phyloP scores from a whole-genome alignment of 2,113 vertebrate species.

The Python bivittatus region DNA sequence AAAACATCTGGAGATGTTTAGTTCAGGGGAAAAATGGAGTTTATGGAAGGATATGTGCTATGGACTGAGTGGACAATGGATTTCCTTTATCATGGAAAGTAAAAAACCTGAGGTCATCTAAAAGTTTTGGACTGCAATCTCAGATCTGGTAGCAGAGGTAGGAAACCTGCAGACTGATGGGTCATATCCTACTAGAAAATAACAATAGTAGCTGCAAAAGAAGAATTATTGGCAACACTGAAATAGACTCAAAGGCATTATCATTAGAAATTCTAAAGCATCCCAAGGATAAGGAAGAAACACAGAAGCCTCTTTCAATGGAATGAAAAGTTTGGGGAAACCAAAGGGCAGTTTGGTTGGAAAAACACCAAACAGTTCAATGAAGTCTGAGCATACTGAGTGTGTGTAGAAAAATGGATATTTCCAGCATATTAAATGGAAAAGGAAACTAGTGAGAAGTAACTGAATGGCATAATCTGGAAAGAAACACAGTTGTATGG shows the following conservation, averaged over 20 bases:
- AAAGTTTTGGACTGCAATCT: neutral
- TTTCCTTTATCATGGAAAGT: neutral
- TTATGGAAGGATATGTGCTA: neutral
- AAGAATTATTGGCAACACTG: neutral
- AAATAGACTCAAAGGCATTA: neutral
- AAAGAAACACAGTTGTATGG: neutral
- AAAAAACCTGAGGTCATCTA: neutral
- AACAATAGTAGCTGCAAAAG: neutral
- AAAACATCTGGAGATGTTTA: neutral
- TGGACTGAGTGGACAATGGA: neutral
- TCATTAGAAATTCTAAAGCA: neutral
- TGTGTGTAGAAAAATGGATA: neutral
- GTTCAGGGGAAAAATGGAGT: neutral
- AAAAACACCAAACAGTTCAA: neutral
- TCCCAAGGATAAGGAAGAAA: neutral
- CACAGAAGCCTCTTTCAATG: neutral
- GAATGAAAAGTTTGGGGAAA: neutral
- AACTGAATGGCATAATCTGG: neutral
- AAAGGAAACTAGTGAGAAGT: neutral
- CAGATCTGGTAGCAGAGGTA: neutral
- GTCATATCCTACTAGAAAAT: neutral
- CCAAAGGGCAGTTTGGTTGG: neutral
- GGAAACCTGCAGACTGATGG: neutral
- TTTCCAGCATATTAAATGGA: too few relatives aligned
- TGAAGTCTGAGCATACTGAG: neutral